Evolutionary conservation across 2,113 vertebrate species (phyloP).

Genomic region (Tragelaphus buxtoni): DNA sequence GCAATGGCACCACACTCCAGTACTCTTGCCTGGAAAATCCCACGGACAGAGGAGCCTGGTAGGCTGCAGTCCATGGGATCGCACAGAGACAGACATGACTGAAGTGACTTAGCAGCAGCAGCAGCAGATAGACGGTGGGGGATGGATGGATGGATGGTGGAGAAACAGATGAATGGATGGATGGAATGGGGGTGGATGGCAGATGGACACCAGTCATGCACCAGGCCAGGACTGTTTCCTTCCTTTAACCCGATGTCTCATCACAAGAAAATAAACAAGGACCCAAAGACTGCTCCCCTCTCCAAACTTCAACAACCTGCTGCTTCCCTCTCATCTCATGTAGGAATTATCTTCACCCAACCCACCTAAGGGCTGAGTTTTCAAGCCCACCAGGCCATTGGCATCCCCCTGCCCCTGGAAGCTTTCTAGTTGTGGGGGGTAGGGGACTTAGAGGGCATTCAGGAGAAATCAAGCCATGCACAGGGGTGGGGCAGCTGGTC

Average conservation of each 20-base stretch:
- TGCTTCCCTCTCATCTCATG: not conserved
- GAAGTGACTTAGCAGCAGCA: too few relatives aligned
- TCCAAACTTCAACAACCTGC: not conserved
- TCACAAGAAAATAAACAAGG: not conserved
- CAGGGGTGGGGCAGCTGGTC: rapidly evolving
- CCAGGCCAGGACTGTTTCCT: not conserved
- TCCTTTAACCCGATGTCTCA: not conserved
- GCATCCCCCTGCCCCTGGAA: not conserved
- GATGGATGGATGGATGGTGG: too few relatives aligned
- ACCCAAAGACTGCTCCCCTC: not conserved
- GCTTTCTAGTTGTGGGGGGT: too few relatives aligned
- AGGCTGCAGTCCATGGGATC: too few relatives aligned
- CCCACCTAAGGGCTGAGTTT: not conserved
- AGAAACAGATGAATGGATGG: not conserved
- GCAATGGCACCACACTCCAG: too few relatives aligned
- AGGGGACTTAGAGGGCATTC: not conserved
- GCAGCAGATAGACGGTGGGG: too few relatives aligned
- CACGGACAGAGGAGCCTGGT: too few relatives aligned
- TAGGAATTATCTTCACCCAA: not conserved
- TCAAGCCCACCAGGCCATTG: not conserved
- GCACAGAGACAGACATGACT: too few relatives aligned
- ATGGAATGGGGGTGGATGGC: too few relatives aligned
- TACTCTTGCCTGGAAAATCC: too few relatives aligned
- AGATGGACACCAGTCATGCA: not conserved
- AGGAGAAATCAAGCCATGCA: rapidly evolving